Percentiles rank a stretch among this genome's conserved stretches.
These are phyloP conservation scores for Carterocephalus palaemon DNA, from an alignment of 2,888 invertebrate species.

Conservation along the genomic window DNA sequence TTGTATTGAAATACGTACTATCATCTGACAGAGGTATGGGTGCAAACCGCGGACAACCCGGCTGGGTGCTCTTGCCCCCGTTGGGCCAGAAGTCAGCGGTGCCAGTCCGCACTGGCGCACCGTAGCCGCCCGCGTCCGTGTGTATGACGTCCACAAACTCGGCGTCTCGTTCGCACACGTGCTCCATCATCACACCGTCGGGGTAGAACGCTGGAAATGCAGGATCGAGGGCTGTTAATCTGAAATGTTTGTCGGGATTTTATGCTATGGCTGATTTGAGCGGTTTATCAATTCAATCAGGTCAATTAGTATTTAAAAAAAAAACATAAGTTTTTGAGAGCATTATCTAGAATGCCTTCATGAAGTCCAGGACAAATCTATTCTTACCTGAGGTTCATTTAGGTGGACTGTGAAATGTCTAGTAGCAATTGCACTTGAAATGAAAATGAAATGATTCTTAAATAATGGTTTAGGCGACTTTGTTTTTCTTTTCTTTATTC, in stretches of 20 bases:
- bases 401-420: no score
- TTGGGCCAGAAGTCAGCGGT: constrained; percentile 82
- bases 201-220: constrained; percentile 81
- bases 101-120: constrained; percentile 78
- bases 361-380: no score
- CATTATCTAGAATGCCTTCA: no score
- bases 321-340: no score
- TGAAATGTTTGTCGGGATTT: constrained; percentile 47
- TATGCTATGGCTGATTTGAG: no score
- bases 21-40: constrained; percentile 73
- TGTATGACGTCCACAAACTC: constrained; percentile 84
- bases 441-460: no score
- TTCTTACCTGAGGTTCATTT: no score
- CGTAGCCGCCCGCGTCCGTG: constrained; percentile 81
- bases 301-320: no score
- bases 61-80: constrained; percentile 78
- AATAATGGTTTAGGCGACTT: no score
- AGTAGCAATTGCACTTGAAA: no score
- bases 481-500: no score
- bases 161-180: constrained; percentile 74
- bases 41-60: constrained; percentile 77
- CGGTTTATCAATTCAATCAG: no score
- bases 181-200: constrained; percentile 68
- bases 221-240: constrained; percentile 80
- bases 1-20: constrained; percentile 48